Conservation (phyloP, 2,113 vertebrate genomes). For the Serinus canaria region DNA sequence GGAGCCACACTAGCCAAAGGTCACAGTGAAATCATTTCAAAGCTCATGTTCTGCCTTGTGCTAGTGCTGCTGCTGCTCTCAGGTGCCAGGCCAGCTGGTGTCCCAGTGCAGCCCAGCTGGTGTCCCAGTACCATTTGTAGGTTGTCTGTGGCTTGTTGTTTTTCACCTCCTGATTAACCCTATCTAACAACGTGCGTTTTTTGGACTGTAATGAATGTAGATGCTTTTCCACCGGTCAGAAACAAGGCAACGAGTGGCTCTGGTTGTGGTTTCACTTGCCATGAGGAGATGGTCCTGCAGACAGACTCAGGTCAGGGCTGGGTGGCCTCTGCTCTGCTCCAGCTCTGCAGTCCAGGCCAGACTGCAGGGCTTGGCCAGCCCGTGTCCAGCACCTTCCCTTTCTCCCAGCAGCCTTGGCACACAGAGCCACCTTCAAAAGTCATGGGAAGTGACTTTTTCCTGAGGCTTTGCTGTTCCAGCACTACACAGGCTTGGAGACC, state of each 20-base stretch:
- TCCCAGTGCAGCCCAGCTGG: not conserved
- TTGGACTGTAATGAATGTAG: conserved; percentile 54
- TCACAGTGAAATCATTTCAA: conserved; percentile 57
- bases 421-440: not conserved
- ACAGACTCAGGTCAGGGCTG: not conserved
- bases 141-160: conserved; percentile 34
- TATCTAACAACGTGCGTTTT: not conserved
- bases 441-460: not conserved
- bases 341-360: not conserved
- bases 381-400: not conserved
- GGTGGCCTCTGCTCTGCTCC: not conserved
- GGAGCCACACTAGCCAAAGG: conserved; percentile 56
- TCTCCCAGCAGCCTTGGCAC: not conserved
- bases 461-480: not conserved
- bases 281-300: not conserved
- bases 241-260: not conserved
- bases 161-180: conserved; percentile 18
- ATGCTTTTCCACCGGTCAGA: conserved; percentile 15
- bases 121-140: not conserved
- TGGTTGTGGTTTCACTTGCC: not conserved
- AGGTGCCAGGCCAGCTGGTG: not conserved
- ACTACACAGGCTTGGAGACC: not conserved
- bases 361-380: not conserved
- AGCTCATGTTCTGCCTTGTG: conserved; percentile 57
- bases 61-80: conserved; percentile 57